phyloP scores from a whole-genome alignment of 2,113 vertebrate species.

The Physeter macrocephalus region DNA sequence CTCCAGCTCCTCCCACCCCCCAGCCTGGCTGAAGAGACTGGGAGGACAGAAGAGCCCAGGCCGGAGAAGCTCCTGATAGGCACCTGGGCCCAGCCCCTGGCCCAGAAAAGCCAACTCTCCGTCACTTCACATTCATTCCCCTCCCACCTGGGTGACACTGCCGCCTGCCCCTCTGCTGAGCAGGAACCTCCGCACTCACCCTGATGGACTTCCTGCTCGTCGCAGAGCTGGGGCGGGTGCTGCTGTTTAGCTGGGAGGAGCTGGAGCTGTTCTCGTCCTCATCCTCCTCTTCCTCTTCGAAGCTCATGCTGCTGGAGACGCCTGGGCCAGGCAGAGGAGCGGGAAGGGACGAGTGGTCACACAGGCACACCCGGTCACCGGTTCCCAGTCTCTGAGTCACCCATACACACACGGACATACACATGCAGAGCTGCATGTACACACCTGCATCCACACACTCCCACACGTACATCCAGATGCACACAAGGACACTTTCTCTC shows the following conservation, averaged over 20 bases:
- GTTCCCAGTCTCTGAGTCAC: background rate
- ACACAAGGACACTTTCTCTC: background rate
- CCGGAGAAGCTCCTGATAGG: background rate
- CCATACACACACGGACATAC: background rate
- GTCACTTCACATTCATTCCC: accelerated
- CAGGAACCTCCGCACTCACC: constrained; percentile 81
- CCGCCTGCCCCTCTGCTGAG: accelerated
- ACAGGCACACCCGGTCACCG: accelerated
- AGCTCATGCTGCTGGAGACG: constrained; percentile 99
- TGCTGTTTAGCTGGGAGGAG: constrained; percentile 97
- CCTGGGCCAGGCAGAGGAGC: constrained; percentile 76
- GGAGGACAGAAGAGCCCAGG: background rate
- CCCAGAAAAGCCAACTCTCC: background rate
- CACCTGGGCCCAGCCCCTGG: background rate
- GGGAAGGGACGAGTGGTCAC: background rate
- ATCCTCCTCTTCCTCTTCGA: constrained; percentile 94
- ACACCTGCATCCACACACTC: background rate
- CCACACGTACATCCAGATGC: background rate
- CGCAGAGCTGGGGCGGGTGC: constrained; percentile 94
- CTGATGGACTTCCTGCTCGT: constrained; percentile 95
- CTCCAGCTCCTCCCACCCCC: background rate
- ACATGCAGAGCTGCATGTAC: background rate
- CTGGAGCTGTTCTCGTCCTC: constrained; percentile 97
- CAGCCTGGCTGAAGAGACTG: background rate
- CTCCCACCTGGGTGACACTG: background rate